phyloP scores from a whole-genome alignment of 2,797 vertebrate genomes.

The Rhadinocentrus ornatus region DNA sequence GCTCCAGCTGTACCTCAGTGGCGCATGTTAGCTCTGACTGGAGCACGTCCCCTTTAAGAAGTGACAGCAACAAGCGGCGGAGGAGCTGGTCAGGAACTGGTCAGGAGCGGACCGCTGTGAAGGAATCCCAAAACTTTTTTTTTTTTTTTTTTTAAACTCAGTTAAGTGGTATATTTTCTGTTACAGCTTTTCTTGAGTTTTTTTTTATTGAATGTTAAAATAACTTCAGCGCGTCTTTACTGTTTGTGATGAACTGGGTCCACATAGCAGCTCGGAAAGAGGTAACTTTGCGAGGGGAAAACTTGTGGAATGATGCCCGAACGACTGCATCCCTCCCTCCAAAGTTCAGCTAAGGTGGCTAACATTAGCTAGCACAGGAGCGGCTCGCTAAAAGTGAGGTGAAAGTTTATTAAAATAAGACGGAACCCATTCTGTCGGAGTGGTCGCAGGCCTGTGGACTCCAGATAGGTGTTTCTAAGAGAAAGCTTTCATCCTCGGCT shows the following conservation, averaged over 20 bases:
- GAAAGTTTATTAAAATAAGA: slow-evolving; percentile 13
- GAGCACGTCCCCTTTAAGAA: slow-evolving; percentile 81
- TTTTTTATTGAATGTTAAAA: neutral
- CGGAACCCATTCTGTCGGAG: neutral
- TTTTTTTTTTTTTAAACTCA: slow-evolving; percentile 4
- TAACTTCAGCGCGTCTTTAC: neutral
- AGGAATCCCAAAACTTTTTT: slow-evolving; percentile 69
- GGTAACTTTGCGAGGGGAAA: slow-evolving; percentile 54
- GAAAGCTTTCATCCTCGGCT: slow-evolving; percentile 18
- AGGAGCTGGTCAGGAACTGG: slow-evolving; percentile 73
- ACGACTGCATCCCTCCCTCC: slow-evolving; percentile 70
- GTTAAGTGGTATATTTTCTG: neutral
- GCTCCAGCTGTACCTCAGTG: too few species aligned
- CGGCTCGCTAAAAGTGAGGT: neutral
- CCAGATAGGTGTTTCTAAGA: neutral
- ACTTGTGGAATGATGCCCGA: slow-evolving; percentile 72
- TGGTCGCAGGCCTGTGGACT: neutral
- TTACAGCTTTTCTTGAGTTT: neutral
- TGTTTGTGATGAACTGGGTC: slow-evolving; percentile 23
- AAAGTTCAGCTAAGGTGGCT: slow-evolving; percentile 79
- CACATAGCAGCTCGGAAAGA: slow-evolving; percentile 26
- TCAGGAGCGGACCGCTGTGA: slow-evolving; percentile 54
- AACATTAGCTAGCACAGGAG: slow-evolving; percentile 66
- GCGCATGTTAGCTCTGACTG: neutral
- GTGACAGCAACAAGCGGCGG: slow-evolving; percentile 65